phyloP scores from a whole-genome alignment of 1,140 invertebrate genomes.

The Spodoptera litura region DNA sequence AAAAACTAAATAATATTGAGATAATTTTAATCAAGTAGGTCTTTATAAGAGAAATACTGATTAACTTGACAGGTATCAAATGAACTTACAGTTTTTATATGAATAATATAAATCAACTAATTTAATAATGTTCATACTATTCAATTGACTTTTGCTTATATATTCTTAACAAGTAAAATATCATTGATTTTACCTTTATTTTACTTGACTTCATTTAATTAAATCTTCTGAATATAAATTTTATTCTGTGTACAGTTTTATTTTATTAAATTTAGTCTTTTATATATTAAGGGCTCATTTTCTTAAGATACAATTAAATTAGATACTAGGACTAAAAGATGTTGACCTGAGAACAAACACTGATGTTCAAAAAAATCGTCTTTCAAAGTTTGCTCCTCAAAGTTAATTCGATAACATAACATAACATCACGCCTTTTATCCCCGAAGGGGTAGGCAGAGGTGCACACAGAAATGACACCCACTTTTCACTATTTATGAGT shows the following conservation, averaged over 20 bases:
- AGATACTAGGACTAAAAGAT: too few species aligned
- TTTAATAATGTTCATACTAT: neutral
- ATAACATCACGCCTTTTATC: too few species aligned
- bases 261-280: neutral
- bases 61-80: constrained; percentile 1
- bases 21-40: neutral
- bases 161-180: constrained; percentile 1
- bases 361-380: too few species aligned
- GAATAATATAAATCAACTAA: constrained; percentile 2
- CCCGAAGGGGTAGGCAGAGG: too few species aligned
- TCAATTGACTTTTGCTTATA: neutral
- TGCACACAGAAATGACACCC: too few species aligned
- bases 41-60: neutral
- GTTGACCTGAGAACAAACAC: too few species aligned
- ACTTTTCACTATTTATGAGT: too few species aligned
- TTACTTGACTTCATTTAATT: constrained; percentile 1
- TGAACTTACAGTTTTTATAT: neutral
- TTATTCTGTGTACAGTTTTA: neutral
- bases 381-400: too few species aligned
- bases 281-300: neutral
- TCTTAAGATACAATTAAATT: neutral
- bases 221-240: neutral
- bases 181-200: neutral
- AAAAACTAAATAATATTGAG: neutral
- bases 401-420: too few species aligned